Evolutionary conservation across 1,140 invertebrate species (phyloP), one percentile per base, ranked within the genome.

Genomic region (Ditylenchus dipsaci): DNA sequence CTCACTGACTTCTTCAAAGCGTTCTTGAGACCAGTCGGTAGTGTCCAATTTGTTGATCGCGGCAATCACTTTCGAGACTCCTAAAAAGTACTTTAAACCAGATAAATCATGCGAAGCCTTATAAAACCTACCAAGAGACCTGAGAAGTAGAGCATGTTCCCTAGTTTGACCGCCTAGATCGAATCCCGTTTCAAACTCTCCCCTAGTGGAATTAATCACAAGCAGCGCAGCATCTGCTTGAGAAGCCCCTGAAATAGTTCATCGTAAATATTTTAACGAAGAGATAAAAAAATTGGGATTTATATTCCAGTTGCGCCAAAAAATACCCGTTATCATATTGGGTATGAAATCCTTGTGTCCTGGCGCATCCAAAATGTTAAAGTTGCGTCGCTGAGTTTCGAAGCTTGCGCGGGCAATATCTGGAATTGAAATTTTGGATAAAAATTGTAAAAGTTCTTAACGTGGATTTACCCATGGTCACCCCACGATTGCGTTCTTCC

Each of bases 111-210:
- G n/a, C n/a, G n/a, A n/a, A n/a, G n/a, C 17, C 17, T 69, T 61
- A 5, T 73, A 72, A 38, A 74, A 3, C 19, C 9, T 43, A 87
- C 93, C 93, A 67, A 97, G 85, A 29, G 93, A 96, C 76, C 91
- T 86, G 0, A 95, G 89, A 5, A 99, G 85, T 15, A 98, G 84
- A 19, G 95, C 92, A 87, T 99, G 95, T 85, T 99, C 95, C 63
- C 94, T 86, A 0, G 95, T 99, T 86, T 98, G 95, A 29, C 95
- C 95, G 17, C 95, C 95, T 71, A 89, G 88, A 78, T 97, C 93
- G 85, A 98, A 98, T 3, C 95, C 95, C 61, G 93, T 95, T 85
- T 98, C 95, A 86, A 99, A 99, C 86, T 97, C 95, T 19, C 95
- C 95, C 79, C 89, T 88, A 0, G 87, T 87, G 0, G 94, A 91